A percentile compares a stretch with the other conserved stretches of the same genome.
Conservation (phyloP, 2,797 vertebrate genomes). For the Anomalospiza imberbis region DNA sequence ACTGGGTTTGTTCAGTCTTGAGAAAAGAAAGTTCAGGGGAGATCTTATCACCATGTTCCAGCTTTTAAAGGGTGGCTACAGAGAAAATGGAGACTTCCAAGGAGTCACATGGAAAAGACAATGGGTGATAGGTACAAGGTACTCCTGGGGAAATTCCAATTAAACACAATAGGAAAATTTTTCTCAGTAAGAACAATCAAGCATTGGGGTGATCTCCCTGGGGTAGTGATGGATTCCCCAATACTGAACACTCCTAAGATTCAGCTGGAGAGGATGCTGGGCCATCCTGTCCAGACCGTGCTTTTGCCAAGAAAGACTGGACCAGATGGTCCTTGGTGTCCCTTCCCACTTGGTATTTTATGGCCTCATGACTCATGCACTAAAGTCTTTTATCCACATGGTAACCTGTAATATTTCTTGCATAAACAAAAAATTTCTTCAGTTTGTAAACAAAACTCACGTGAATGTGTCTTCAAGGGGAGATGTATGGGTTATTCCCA, state of each 20-base stretch:
- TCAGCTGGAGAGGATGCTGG: background rate
- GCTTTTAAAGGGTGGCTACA: background rate
- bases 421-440: background rate
- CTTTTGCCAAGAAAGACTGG: background rate
- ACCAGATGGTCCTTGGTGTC: background rate
- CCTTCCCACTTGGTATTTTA: background rate
- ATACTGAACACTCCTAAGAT: background rate
- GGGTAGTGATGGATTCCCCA: background rate
- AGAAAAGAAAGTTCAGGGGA: background rate
- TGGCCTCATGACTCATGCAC: background rate
- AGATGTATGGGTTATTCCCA: background rate
- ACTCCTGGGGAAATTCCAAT: background rate
- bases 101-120: background rate
- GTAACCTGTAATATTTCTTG: background rate
- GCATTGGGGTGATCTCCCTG: background rate
- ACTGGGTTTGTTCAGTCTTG: background rate
- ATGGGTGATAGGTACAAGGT: background rate
- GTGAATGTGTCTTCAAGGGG: background rate
- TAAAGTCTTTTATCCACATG: background rate
- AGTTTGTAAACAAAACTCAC: background rate
- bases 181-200: background rate
- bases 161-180: background rate
- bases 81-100: background rate
- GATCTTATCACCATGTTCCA: background rate
- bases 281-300: background rate